Evolutionary conservation across 2,113 vertebrate species (phyloP), one percentile per base, ranked within the genome.

Genomic region (Phylloscopus trochiloides): DNA sequence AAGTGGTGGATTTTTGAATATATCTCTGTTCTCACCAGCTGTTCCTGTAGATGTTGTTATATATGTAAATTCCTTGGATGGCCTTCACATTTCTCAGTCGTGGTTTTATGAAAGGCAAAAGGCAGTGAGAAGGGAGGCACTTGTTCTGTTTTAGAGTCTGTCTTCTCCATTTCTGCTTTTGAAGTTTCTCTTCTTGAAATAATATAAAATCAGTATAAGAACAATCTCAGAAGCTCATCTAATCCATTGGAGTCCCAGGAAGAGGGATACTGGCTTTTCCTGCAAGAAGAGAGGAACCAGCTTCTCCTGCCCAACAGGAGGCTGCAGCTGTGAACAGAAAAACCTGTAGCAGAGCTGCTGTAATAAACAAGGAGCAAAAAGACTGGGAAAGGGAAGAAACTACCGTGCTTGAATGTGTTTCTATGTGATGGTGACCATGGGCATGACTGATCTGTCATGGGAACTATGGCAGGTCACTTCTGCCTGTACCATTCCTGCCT

Each of bases 131-230:
- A 67, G 18, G 48, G 22, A 77, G 20, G 25, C 28, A 15, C 3
- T 86, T 73, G 31, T 40, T 91, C 40, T 76, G 19, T 50, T 85
- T 59, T 48, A 54, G 34, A 68, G 12, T 32, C 24, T 68, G 40
- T 84, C 26, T 68, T 89, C 20, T 82, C 36, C 3, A 2, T 10
- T 86, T 85, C 42, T 90, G 14, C 28, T 94, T 95, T 75, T 86
- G 79, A 82, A 62, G 10, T 19, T 38, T 81, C 24, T 52, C n/a
- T 52, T 94, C 61, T 71, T 81, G 54, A 52, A 76, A 36, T 65
- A 7, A 2, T 38, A 11, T 32, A 48, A 65, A 90, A 59, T 22
- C 17, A 32, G 3, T 17, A 2, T 73, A 52, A 72, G 62, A 87
- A 20, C 21, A 52, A 31, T 70, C 51, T 92, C 28, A 72, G 28